These are phyloP conservation scores for Steinernema carpocapsae DNA, from an alignment of 2,888 invertebrate genomes.

Conservation along the genomic window DNA sequence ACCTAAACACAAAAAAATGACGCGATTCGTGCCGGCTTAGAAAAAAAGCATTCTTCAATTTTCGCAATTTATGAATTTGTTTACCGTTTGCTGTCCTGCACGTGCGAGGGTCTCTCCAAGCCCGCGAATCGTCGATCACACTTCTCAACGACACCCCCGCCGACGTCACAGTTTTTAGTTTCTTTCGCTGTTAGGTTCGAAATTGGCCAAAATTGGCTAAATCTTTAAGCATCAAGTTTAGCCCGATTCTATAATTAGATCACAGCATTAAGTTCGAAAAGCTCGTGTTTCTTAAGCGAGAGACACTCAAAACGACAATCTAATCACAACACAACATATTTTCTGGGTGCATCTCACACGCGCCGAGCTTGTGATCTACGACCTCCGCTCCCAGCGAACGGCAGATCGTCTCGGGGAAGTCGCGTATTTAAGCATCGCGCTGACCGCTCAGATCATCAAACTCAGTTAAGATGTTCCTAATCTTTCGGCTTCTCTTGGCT, in stretches of 20 bases:
- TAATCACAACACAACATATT: too few relatives aligned
- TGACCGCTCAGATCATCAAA: neutral
- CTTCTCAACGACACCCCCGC: neutral
- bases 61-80: too few relatives aligned
- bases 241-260: too few relatives aligned
- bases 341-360: too few relatives aligned
- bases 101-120: too few relatives aligned
- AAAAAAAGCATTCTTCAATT: too few relatives aligned
- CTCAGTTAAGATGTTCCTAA: neutral
- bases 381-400: constrained; percentile 4
- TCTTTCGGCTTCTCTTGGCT: neutral
- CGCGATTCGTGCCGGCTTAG: too few relatives aligned
- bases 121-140: neutral
- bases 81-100: too few relatives aligned
- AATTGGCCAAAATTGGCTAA: neutral
- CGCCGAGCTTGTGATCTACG: neutral
- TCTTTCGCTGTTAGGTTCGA: neutral
- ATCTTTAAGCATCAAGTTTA: neutral
- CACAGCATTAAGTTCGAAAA: too few relatives aligned
- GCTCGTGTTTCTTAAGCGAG: too few relatives aligned
- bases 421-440: neutral
- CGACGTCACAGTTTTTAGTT: constrained; percentile 34
- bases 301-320: too few relatives aligned
- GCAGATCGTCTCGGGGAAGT: neutral
- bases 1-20: too few relatives aligned